These are phyloP conservation scores for Dendronephthya gigantea DNA, from an alignment of 64 coral and sea anemone genomes.

Conservation along the genomic window DNA sequence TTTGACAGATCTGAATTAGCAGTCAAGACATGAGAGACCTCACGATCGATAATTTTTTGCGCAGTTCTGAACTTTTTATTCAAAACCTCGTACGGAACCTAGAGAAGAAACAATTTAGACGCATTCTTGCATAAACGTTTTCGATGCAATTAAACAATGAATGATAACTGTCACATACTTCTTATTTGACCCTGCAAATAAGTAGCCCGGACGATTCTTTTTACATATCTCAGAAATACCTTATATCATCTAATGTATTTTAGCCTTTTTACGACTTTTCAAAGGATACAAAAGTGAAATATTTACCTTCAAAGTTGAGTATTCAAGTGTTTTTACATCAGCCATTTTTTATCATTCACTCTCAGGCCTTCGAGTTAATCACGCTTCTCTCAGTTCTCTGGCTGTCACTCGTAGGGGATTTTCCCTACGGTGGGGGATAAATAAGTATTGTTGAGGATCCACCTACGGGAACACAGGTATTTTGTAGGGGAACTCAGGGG, in stretches of 20 bases:
- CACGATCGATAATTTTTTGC: constrained; percentile 92
- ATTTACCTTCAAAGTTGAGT: constrained; percentile 5
- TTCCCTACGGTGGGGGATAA: too few species aligned
- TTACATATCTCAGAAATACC: too few species aligned
- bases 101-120: background rate
- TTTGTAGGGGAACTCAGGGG: too few species aligned
- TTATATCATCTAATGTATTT: background rate
- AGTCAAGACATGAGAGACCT: constrained; percentile 74
- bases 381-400: too few species aligned
- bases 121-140: background rate
- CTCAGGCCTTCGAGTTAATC: background rate
- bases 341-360: background rate
- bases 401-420: too few species aligned
- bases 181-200: background rate
- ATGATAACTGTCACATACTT: background rate
- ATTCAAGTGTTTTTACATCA: background rate
- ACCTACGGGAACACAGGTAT: too few species aligned
- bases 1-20: constrained; percentile 67
- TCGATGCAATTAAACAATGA: background rate
- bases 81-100: constrained; percentile 95
- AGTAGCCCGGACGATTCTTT: background rate
- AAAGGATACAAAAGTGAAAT: background rate
- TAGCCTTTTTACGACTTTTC: background rate
- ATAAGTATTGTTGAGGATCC: too few species aligned
- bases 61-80: constrained; percentile 95